These are phyloP conservation scores for Chloropsis cyanopogon DNA, from an alignment of 2,113 vertebrate genomes.

Conservation along the genomic window DNA sequence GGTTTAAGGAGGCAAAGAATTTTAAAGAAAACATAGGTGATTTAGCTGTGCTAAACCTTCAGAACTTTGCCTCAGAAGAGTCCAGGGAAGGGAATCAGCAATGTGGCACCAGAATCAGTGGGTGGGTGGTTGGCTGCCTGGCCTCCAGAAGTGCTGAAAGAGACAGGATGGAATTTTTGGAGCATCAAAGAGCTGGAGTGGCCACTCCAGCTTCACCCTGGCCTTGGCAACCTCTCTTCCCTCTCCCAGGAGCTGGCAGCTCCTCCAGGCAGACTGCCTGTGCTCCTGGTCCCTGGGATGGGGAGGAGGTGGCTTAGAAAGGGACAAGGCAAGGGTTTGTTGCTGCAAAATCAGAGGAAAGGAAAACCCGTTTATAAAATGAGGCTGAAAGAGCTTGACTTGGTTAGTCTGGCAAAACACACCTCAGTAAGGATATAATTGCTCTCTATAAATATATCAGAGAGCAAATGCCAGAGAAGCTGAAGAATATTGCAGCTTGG, in stretches of 20 bases:
- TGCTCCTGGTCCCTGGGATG: too few relatives aligned
- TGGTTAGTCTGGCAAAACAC: not conserved
- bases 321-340: not conserved
- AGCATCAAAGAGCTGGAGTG: not conserved
- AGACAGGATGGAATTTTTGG: not conserved
- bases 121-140: not conserved
- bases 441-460: not conserved
- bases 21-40: not conserved
- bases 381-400: not conserved
- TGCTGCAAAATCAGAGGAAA: not conserved
- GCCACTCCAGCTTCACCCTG: not conserved
- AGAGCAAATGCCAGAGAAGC: not conserved
- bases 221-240: not conserved
- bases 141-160: not conserved
- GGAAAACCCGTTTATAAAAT: not conserved
- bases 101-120: rapidly evolving
- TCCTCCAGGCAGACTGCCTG: not conserved
- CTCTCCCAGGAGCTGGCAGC: not conserved
- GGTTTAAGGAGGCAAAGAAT: not conserved
- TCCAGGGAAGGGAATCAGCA: not conserved
- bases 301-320: not conserved
- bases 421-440: not conserved
- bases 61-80: not conserved
- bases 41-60: not conserved
- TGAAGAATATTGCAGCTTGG: not conserved